Percentiles rank a stretch among this genome's conserved stretches.
phyloP scores from a whole-genome alignment of 1,140 invertebrate species.

The Lordiphosa clarofinis region DNA sequence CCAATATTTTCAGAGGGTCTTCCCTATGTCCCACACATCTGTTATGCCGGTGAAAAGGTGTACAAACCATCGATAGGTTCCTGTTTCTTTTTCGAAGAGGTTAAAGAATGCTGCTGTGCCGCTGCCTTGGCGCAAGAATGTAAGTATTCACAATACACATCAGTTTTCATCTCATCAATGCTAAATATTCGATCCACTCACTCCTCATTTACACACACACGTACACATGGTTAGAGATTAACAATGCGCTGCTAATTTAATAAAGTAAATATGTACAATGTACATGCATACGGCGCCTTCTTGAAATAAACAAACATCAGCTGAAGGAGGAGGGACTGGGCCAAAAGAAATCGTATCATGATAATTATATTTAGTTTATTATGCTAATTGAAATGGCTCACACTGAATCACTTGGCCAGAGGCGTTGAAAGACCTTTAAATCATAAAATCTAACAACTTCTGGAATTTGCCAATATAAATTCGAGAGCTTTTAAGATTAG shows the following conservation, averaged over 20 bases:
- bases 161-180: neutral
- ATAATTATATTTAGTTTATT: slow-evolving; percentile 73
- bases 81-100: slow-evolving; percentile 83
- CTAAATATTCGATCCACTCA: slow-evolving; percentile 2
- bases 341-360: slow-evolving; percentile 46
- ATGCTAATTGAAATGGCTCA: slow-evolving; percentile 66
- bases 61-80: slow-evolving; percentile 82
- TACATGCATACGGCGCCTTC: slow-evolving; percentile 22
- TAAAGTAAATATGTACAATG: slow-evolving; percentile 67
- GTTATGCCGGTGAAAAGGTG: slow-evolving; percentile 82
- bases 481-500: slow-evolving; percentile 21
- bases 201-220: slow-evolving; percentile 1
- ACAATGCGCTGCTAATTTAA: slow-evolving; percentile 68
- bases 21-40: slow-evolving; percentile 84
- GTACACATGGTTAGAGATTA: slow-evolving; percentile 39
- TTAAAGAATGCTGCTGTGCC: slow-evolving; percentile 84
- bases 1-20: slow-evolving; percentile 81
- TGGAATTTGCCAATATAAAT: slow-evolving; percentile 19
- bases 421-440: slow-evolving; percentile 28
- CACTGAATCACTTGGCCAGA: slow-evolving; percentile 16
- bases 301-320: slow-evolving; percentile 31
- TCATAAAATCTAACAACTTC: slow-evolving; percentile 37
- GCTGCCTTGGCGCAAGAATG: slow-evolving; percentile 81
- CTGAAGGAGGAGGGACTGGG: neutral
- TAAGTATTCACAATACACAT: slow-evolving; percentile 78